These are phyloP conservation scores for Alosa alosa DNA, from an alignment of 2,113 vertebrate genomes.

Conservation along the genomic window DNA sequence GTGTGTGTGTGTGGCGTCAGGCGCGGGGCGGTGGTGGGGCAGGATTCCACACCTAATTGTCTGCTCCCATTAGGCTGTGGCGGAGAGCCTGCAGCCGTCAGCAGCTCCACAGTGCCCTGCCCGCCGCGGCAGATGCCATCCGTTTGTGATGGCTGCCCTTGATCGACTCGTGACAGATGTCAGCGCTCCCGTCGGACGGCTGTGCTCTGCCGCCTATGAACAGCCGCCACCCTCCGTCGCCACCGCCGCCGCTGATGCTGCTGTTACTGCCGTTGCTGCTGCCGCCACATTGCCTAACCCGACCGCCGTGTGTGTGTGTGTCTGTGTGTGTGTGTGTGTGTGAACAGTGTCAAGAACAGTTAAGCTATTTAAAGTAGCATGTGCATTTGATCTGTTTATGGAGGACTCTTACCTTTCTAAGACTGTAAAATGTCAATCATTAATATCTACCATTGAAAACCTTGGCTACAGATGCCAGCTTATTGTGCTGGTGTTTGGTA, in stretches of 20 bases:
- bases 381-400: too few species aligned
- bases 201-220: constrained; percentile 67
- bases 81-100: constrained; percentile 41
- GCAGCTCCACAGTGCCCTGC: constrained; percentile 49
- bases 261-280: background rate
- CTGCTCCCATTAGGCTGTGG: constrained; percentile 69
- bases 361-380: too few species aligned
- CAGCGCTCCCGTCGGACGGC: constrained; percentile 72
- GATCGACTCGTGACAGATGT: constrained; percentile 77
- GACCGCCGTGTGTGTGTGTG: too few species aligned
- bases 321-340: too few species aligned
- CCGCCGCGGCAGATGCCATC: constrained; percentile 70
- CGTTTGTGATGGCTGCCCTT: constrained; percentile 69
- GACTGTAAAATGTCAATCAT: too few species aligned
- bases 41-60: constrained; percentile 63
- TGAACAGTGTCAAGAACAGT: too few species aligned
- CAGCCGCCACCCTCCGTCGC: background rate
- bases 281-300: background rate
- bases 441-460: too few species aligned
- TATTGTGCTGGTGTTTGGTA: too few species aligned
- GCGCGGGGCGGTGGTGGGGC: background rate
- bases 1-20: too few species aligned
- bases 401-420: too few species aligned
- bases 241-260: too few species aligned
- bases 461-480: too few species aligned